Conservation (phyloP, 1,140 invertebrate genomes). For the Coboldia fuscipes region DNA sequence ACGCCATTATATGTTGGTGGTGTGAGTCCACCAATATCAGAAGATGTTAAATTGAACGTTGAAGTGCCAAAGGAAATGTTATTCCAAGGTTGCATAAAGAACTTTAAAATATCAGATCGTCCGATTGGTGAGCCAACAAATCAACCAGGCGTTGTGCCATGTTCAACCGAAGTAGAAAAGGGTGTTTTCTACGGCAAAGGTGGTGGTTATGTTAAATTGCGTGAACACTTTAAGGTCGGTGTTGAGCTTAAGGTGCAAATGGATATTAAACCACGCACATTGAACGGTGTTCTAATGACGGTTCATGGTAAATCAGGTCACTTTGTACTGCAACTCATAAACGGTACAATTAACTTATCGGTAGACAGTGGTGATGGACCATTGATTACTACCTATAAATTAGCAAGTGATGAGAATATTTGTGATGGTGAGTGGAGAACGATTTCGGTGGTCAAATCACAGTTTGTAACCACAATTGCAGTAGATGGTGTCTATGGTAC, state of each 20-base stretch:
- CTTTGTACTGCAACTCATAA: conserved; percentile 66
- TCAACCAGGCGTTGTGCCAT: conserved; percentile 44
- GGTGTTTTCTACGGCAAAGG: conserved; percentile 69
- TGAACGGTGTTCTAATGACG: conserved; percentile 58
- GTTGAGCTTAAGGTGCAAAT: conserved; percentile 56
- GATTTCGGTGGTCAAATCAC: conserved; percentile 15
- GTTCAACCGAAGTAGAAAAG: conserved; percentile 60
- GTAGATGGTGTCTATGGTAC: conserved; percentile 14
- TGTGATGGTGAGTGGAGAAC: conserved; percentile 91
- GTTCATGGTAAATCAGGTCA: conserved; percentile 65
- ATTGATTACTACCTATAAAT: conserved; percentile 48
- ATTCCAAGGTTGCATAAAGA: conserved; percentile 73
- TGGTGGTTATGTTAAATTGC: conserved; percentile 22
- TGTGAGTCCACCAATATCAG: conserved; percentile 16
- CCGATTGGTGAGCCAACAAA: conserved; percentile 31
- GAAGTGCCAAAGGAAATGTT: conserved; percentile 18
- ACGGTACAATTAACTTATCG: conserved; percentile 59
- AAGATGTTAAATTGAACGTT: conserved; percentile 8
- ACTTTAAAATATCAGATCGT: conserved; percentile 51
- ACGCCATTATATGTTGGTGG: conserved; percentile 68
- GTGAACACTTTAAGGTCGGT: conserved; percentile 58
- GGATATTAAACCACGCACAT: conserved; percentile 70
- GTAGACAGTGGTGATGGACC: conserved; percentile 70
- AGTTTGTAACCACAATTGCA: conserved; percentile 15
- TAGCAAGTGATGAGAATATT: conserved; percentile 43